Evolutionary conservation across 2,888 invertebrate genomes (phyloP).

Genomic region (Pycnomerus fuliginosus): DNA sequence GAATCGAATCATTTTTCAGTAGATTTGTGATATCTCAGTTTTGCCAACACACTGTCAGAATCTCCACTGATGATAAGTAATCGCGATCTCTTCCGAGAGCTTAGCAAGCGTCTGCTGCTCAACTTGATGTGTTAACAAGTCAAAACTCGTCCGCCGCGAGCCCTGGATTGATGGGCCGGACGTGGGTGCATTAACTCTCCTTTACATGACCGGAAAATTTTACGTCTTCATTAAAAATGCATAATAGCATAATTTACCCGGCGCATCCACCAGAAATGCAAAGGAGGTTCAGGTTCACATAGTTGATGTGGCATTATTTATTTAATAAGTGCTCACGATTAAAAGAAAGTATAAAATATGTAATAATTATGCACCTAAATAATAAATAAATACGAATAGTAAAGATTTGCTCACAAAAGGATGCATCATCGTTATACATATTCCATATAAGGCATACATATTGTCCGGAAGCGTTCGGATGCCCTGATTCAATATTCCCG

Average conservation of each 20-base stretch:
- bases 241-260: neutral
- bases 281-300: no score
- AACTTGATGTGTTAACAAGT: conserved; percentile 6
- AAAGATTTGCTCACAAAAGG: no score
- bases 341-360: neutral
- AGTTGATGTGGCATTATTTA: neutral
- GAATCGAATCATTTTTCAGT: conserved; percentile 3
- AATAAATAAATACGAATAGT: neutral
- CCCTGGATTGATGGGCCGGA: neutral
- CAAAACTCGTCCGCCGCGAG: neutral
- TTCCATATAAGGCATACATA: no score
- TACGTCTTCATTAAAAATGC: neutral
- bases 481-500: no score
- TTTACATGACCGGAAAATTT: no score
- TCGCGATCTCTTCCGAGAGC: neutral
- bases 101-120: conserved; percentile 1
- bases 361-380: neutral
- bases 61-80: conserved; percentile 3
- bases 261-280: no score
- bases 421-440: no score
- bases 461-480: no score
- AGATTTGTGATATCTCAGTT: conserved; percentile 4
- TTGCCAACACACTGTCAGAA: conserved; percentile 3
- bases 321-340: neutral
- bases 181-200: conserved; percentile 1